Percentiles rank a stretch among this genome's conserved stretches.
phyloP scores from a whole-genome alignment of 2,797 vertebrate species.

The Pelobates cultripes region DNA sequence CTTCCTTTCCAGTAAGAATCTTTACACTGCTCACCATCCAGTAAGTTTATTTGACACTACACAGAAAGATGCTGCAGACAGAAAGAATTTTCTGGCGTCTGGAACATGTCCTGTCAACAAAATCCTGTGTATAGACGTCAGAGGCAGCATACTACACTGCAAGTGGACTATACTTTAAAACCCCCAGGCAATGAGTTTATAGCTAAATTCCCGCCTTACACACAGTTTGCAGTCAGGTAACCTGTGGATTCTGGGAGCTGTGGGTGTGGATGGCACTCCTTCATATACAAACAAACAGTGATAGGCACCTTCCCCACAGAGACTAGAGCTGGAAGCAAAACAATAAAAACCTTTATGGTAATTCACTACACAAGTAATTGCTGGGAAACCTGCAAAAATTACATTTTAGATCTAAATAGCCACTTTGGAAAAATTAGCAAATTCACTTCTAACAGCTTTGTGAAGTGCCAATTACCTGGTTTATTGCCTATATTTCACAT shows the following conservation, averaged over 20 bases:
- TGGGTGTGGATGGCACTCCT: constrained; percentile 42
- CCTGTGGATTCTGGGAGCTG: background rate
- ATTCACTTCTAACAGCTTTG: too few species aligned
- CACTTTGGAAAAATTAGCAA: too few species aligned
- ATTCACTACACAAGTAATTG: too few species aligned
- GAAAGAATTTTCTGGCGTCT: constrained; percentile 18
- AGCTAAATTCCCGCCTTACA: background rate
- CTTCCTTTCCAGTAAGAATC: background rate
- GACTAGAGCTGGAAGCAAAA: too few species aligned
- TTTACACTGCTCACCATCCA: background rate
- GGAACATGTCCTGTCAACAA: constrained; percentile 21
- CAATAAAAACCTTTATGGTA: too few species aligned
- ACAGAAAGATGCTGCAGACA: background rate
- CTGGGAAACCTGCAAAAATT: too few species aligned
- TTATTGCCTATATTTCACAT: too few species aligned
- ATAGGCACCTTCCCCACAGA: constrained; percentile 12
- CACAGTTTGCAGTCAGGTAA: background rate
- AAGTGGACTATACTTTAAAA: background rate
- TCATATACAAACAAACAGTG: constrained; percentile 31
- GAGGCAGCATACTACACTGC: background rate
- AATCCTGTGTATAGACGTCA: constrained; percentile 7
- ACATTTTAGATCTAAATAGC: too few species aligned
- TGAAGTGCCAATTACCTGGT: too few species aligned
- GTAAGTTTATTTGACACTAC: background rate
- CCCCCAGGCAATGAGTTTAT: background rate